These are phyloP conservation scores for Halichoeres trimaculatus DNA, from an alignment of 2,113 vertebrate genomes.

Conservation along the genomic window DNA sequence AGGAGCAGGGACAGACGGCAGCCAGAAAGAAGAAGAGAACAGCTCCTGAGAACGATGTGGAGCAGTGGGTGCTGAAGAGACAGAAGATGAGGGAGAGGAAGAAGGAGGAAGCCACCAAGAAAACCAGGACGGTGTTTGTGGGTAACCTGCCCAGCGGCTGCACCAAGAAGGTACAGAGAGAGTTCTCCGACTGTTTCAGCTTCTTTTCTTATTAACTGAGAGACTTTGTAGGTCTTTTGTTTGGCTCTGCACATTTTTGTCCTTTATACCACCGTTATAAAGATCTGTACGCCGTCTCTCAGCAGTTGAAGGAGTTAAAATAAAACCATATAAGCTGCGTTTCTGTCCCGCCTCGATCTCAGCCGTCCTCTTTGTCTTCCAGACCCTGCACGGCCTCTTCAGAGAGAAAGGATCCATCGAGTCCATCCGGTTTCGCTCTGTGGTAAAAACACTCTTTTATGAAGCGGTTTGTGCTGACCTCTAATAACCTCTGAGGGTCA, in stretches of 20 bases:
- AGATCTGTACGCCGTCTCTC: too few relatives aligned
- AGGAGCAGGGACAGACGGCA: conserved; percentile 47
- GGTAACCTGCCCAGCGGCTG: conserved; percentile 90
- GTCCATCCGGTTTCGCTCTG: conserved; percentile 92
- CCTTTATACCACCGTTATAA: too few relatives aligned
- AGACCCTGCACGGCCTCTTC: conserved; percentile 89
- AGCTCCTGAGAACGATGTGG: neutral
- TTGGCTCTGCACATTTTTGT: too few relatives aligned
- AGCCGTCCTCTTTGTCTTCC: conserved; percentile 15
- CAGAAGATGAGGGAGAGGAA: conserved; percentile 39
- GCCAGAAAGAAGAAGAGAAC: conserved; percentile 67
- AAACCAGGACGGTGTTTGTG: conserved; percentile 87
- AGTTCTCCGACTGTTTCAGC: too few relatives aligned
- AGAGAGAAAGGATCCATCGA: conserved; percentile 89
- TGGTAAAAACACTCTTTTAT: conserved; percentile 82
- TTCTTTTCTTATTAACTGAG: too few relatives aligned
- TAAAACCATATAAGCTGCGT: too few relatives aligned
- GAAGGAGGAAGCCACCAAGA: conserved; percentile 40
- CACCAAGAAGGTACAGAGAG: conserved; percentile 80
- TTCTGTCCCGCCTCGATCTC: too few relatives aligned
- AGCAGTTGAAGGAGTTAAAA: too few relatives aligned
- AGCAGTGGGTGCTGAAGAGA: conserved; percentile 54
- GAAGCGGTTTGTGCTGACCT: too few relatives aligned
- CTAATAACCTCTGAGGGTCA: too few relatives aligned
- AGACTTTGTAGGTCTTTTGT: too few relatives aligned